Evolutionary conservation across 2,113 vertebrate species (phyloP).

Genomic region (Cinclus cinclus): DNA sequence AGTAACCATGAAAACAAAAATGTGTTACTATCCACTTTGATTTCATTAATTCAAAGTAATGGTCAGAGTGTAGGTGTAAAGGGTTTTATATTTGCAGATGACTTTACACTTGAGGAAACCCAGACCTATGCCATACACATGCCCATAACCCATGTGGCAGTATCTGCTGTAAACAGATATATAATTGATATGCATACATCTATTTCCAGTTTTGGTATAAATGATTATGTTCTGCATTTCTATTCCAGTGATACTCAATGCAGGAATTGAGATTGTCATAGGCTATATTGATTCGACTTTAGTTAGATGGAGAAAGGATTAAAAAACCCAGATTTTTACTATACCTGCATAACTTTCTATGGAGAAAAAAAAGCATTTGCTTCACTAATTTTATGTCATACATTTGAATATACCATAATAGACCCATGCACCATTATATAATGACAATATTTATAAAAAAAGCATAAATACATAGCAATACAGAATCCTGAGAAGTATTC

Average conservation of each 20-base stretch:
- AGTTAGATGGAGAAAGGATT: not conserved
- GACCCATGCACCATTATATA: not conserved
- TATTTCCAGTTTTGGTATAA: not conserved
- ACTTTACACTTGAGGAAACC: not conserved
- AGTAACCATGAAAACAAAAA: not conserved
- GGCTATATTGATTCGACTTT: not conserved
- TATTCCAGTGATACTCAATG: not conserved
- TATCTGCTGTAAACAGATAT: not conserved
- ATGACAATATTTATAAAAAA: not conserved
- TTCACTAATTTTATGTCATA: not conserved
- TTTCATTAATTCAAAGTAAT: not conserved
- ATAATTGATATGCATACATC: not conserved
- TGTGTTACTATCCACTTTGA: not conserved
- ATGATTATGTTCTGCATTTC: not conserved
- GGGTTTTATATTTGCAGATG: not conserved
- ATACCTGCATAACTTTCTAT: not conserved
- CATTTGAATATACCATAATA: not conserved
- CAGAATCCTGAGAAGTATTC: not conserved
- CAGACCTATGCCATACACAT: not conserved
- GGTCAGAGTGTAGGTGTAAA: not conserved
- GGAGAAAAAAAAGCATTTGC: not conserved
- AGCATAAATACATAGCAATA: not conserved
- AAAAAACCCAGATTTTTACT: rapidly evolving
- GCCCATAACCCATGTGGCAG: not conserved
- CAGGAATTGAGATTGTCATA: not conserved